Conservation (phyloP, 2,888 invertebrate genomes). For the Ornithoptera alexandrae region DNA sequence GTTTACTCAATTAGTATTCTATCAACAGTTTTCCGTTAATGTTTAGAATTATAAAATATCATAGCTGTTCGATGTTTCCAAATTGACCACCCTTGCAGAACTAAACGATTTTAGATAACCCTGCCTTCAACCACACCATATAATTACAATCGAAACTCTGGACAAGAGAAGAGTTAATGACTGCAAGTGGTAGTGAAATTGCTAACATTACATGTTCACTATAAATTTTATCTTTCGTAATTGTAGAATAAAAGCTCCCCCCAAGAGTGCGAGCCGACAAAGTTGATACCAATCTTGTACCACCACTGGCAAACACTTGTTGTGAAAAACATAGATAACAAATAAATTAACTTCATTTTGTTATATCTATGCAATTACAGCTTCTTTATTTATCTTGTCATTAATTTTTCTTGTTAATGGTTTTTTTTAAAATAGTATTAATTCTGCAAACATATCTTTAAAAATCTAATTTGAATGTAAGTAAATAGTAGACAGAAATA, state of each 20-base stretch:
- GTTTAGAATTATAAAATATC: constrained; percentile 9
- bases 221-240: constrained; percentile 24
- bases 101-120: constrained; percentile 30
- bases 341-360: constrained; percentile 17
- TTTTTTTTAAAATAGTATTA: not conserved
- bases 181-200: constrained; percentile 22
- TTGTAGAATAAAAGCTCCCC: constrained; percentile 21
- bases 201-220: constrained; percentile 21
- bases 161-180: constrained; percentile 18
- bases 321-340: constrained; percentile 22
- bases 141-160: constrained; percentile 25
- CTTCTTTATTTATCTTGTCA: constrained; percentile 4
- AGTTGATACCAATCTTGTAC: constrained; percentile 25
- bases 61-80: constrained; percentile 18
- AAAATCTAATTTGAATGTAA: no score
- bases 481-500: no score
- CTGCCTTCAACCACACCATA: constrained; percentile 23
- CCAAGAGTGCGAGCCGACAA: constrained; percentile 10
- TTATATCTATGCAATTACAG: constrained; percentile 17
- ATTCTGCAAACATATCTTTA: no score
- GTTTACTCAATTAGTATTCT: no score
- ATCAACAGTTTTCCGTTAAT: not conserved
- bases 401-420: constrained; percentile 18
- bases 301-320: constrained; percentile 8
- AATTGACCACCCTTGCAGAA: constrained; percentile 22